Percentiles rank a stretch among this genome's conserved stretches.
phyloP scores from a whole-genome alignment of 2,888 invertebrate genomes.

The Amphipoea lucens region DNA sequence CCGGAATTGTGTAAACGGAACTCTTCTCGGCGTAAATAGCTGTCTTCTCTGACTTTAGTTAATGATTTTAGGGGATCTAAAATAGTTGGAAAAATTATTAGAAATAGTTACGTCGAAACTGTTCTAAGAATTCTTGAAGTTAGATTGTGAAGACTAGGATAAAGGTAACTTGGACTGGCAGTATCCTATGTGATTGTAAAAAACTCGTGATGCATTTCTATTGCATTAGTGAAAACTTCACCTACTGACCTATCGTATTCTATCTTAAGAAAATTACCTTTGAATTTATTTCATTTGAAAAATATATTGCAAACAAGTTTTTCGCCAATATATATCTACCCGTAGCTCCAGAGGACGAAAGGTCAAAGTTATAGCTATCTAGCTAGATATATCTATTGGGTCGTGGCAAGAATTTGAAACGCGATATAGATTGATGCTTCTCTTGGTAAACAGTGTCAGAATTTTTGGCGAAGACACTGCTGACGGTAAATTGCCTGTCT shows the following conservation, averaged over 20 bases:
- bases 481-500: constrained; percentile 42
- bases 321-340: constrained; percentile 24
- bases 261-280: background rate
- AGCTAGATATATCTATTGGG: constrained; percentile 35
- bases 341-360: constrained; percentile 39
- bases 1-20: constrained; percentile 61
- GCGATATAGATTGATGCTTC: constrained; percentile 65
- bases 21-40: constrained; percentile 45
- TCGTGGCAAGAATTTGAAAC: constrained; percentile 56
- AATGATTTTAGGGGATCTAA: constrained; percentile 19
- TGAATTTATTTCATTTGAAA: background rate
- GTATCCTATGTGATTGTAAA: background rate
- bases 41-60: constrained; percentile 35
- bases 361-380: constrained; percentile 41
- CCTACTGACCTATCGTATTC: background rate
- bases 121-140: background rate
- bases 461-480: constrained; percentile 49
- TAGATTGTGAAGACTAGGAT: background rate
- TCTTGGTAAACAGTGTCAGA: constrained; percentile 61
- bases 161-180: background rate
- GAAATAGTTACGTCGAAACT: background rate
- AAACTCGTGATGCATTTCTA: background rate
- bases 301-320: constrained; percentile 8
- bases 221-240: background rate
- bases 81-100: background rate